Evolutionary conservation across 1,140 invertebrate species (phyloP), one percentile per base, ranked within the genome.

Genomic region (Drosophila sucinea): DNA sequence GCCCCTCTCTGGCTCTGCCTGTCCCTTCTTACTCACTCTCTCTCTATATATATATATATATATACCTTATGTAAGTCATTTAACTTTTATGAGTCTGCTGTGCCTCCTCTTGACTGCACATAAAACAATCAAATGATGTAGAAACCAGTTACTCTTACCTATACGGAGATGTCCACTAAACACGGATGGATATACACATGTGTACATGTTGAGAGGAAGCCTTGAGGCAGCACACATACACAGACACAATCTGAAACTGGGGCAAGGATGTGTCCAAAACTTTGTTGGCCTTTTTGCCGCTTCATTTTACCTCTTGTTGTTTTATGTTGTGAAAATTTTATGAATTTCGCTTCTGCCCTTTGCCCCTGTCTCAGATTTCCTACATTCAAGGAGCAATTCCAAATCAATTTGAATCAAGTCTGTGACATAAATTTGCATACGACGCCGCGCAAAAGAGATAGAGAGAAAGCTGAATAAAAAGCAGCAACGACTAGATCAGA

Each of bases 201-300:
- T 10, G 17, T 10, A 32, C 29, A 44, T 23, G 44, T 47, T 47
- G 23, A 25, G 23, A 47, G 6, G 6, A 7, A 44, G 40, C 41
- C 35, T 54, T 33, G 27, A 66, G 64, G 64, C 57, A 54, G 44
- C 17, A 10, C 30, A 33, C n/a, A 10, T 7, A 27, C 27, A 40
- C 3, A n/a, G 44, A 33, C 17, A 51, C n/a, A 6, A 10, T 7
- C 57, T 57, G 33, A 76, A 76, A 73, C 64, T 76, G 44, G 73
- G 70, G 6, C 73, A 73, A 76, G 73, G 73, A 76, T 73, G 29
- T 65, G 25, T 6, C 27, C 40, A 58, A 40, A 38, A 29, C 10
- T 61, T 30, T 30, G 27, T 27, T 51, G n/a, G 38, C 23, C 25
- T 30, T 30, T 33, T 23, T 57, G 51, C 29, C 25, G 8, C 25